phyloP scores from a whole-genome alignment of 1,140 invertebrate species.

The Ceratosolen solmsi region DNA sequence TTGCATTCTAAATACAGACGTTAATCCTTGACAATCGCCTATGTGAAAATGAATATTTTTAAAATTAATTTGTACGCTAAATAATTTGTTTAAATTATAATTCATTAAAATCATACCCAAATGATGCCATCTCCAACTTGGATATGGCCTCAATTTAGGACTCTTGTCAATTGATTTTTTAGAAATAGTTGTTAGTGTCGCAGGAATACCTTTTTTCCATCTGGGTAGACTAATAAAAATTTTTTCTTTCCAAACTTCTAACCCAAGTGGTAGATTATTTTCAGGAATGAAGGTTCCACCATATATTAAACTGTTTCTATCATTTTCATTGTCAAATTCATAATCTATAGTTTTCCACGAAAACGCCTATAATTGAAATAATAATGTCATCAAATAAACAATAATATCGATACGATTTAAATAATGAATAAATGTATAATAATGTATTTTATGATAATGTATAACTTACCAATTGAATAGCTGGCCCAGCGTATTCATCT shows the following conservation, averaged over 20 bases:
- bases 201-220: slow-evolving; percentile 87
- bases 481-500: slow-evolving; percentile 66
- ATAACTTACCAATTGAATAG: slow-evolving; percentile 68
- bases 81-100: neutral
- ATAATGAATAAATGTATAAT: neutral
- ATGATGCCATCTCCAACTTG: slow-evolving; percentile 82
- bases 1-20: slow-evolving; percentile 84
- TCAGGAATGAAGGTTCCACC: slow-evolving; percentile 78
- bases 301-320: slow-evolving; percentile 71
- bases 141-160: slow-evolving; percentile 81
- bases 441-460: too few species aligned
- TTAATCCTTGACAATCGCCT: slow-evolving; percentile 78
- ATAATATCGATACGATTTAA: too few species aligned
- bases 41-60: slow-evolving; percentile 38
- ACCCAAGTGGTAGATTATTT: slow-evolving; percentile 82
- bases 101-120: slow-evolving; percentile 70
- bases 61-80: neutral
- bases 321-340: slow-evolving; percentile 72
- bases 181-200: slow-evolving; percentile 78
- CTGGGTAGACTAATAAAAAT: slow-evolving; percentile 83
- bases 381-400: neutral
- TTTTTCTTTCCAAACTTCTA: slow-evolving; percentile 79
- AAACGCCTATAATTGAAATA: slow-evolving; percentile 65
- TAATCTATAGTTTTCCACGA: slow-evolving; percentile 77
- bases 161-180: slow-evolving; percentile 74